phyloP scores from a whole-genome alignment of 2,113 vertebrate genomes.

The Vulpes lagopus region DNA sequence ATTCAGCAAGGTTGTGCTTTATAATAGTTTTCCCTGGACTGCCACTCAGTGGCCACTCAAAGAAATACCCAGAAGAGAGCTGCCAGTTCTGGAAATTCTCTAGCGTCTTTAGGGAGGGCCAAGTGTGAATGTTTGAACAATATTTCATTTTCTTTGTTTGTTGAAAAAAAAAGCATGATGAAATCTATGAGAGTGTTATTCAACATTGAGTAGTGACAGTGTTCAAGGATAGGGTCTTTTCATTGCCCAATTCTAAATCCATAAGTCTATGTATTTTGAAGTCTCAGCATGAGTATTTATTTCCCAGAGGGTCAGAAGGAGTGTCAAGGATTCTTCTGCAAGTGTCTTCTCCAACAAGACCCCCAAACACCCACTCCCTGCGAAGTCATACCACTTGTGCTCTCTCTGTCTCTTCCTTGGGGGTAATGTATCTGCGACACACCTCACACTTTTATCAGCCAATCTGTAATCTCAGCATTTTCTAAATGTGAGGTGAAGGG shows the following conservation, averaged over 20 bases:
- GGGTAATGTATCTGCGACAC: not conserved
- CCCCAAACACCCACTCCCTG: not conserved
- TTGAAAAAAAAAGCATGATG: not conserved
- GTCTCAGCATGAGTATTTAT: not conserved
- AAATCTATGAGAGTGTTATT: not conserved
- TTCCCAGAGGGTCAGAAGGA: constrained; percentile 13
- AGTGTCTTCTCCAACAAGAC: not conserved
- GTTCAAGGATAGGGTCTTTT: not conserved
- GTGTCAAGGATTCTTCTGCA: not conserved
- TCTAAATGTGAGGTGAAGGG: not conserved
- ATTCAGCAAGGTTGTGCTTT: not conserved
- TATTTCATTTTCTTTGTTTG: not conserved
- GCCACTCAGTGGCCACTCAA: constrained; percentile 86
- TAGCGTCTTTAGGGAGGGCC: not conserved
- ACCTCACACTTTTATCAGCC: not conserved
- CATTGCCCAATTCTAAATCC: not conserved
- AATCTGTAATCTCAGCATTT: not conserved
- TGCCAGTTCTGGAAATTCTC: not conserved
- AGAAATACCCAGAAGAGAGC: constrained; percentile 69
- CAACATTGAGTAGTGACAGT: not conserved
- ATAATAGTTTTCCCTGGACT: constrained; percentile 87
- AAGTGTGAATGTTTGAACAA: constrained; percentile 5
- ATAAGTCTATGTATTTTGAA: constrained; percentile 38
- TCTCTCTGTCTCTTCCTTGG: not conserved
- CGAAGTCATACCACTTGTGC: not conserved